Percentiles rank a stretch among this genome's conserved stretches.
These are phyloP conservation scores for Seriola dumerili DNA, from an alignment of 2,113 vertebrate species.

Conservation along the genomic window DNA sequence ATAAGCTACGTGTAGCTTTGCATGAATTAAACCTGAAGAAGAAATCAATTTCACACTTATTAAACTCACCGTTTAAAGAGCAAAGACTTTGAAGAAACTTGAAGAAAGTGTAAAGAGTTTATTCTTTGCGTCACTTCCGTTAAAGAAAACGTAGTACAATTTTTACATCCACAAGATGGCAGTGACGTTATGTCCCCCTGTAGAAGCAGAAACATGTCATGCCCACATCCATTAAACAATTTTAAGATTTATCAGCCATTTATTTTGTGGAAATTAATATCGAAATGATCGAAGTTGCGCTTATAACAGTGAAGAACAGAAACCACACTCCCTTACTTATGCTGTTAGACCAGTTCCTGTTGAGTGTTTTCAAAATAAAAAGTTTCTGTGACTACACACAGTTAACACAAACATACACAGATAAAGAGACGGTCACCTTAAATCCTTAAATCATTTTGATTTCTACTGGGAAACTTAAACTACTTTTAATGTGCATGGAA, in stretches of 20 bases:
- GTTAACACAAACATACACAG: too few species aligned
- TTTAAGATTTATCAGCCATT: not conserved
- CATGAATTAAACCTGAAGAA: fast-evolving
- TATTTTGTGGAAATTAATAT: not conserved
- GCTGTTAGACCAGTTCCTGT: too few species aligned
- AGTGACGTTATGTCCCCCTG: not conserved
- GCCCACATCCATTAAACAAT: not conserved
- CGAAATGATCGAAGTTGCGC: not conserved
- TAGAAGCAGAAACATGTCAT: too few species aligned
- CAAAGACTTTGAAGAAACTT: not conserved
- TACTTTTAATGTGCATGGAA: not conserved
- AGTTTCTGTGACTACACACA: too few species aligned
- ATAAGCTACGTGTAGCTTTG: fast-evolving
- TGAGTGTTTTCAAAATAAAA: too few species aligned
- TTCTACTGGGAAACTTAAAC: not conserved
- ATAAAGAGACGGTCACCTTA: too few species aligned
- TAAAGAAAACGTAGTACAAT: not conserved
- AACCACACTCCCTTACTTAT: too few species aligned
- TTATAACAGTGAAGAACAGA: not conserved
- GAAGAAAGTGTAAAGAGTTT: not conserved
- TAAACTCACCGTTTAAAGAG: fast-evolving
- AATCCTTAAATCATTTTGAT: not conserved
- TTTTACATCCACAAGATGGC: slow-evolving; percentile 31
- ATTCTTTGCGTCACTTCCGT: slow-evolving; percentile 17
- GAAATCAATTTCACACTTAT: fast-evolving